These are phyloP conservation scores for Mimachlamys varia DNA, from an alignment of 2,888 invertebrate genomes.

Conservation along the genomic window DNA sequence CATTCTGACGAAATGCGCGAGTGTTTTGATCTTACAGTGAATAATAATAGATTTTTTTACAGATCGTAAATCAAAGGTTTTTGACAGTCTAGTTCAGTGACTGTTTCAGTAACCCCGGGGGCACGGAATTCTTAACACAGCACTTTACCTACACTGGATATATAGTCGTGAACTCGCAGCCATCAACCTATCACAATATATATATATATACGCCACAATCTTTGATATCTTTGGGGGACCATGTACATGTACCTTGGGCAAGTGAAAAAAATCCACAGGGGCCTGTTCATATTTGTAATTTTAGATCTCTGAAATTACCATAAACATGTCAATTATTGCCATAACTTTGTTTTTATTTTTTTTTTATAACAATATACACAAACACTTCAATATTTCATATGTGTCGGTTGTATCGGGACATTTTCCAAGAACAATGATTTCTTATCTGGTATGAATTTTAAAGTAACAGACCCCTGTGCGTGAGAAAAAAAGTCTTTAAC, in stretches of 20 bases:
- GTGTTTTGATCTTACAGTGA: not conserved
- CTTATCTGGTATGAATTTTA: not conserved
- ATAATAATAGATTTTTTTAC: not conserved
- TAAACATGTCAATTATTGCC: not conserved
- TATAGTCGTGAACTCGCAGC: not conserved
- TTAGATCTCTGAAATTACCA: not conserved
- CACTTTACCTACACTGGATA: not conserved
- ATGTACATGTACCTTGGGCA: not conserved
- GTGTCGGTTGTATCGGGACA: not conserved
- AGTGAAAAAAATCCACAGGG: not conserved
- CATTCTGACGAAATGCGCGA: not conserved
- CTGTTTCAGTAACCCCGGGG: slow-evolving; percentile 6
- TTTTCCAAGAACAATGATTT: not conserved
- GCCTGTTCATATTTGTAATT: not conserved
- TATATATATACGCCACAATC: not conserved
- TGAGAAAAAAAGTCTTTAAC: not conserved
- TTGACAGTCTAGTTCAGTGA: not conserved
- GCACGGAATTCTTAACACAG: not conserved
- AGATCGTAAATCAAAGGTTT: not conserved
- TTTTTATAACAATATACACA: not conserved
- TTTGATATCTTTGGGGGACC: not conserved
- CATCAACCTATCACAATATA: not conserved
- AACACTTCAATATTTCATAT: not conserved
- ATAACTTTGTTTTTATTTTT: not conserved
- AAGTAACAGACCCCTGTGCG: not conserved